Conservation (phyloP, 1,140 invertebrate species). For the Homarus americanus region DNA sequence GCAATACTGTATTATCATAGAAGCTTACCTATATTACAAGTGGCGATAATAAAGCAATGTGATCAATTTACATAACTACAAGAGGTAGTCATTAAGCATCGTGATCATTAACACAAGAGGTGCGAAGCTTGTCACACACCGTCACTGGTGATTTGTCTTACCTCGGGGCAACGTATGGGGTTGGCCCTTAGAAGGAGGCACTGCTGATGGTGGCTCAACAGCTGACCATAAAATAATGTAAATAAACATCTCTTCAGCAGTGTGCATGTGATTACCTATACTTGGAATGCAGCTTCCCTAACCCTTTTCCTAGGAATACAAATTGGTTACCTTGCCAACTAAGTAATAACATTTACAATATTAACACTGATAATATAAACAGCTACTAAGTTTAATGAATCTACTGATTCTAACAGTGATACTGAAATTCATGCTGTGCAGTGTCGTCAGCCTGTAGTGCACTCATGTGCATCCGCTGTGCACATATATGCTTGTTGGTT, state of each 20-base stretch:
- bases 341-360: slow-evolving; percentile 4
- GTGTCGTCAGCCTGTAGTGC: not conserved
- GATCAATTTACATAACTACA: not conserved
- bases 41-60: slow-evolving; percentile 11
- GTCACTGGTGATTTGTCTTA: slow-evolving; percentile 37
- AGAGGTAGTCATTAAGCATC: slow-evolving; percentile 36
- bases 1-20: not conserved
- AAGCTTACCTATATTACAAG: not conserved
- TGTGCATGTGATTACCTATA: slow-evolving; percentile 22
- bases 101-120: slow-evolving; percentile 34
- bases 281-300: slow-evolving; percentile 1
- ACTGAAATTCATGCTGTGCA: slow-evolving; percentile 46
- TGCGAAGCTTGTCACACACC: slow-evolving; percentile 47
- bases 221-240: slow-evolving; percentile 60
- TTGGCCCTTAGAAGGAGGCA: slow-evolving; percentile 50
- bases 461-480: slow-evolving; percentile 35
- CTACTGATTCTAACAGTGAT: slow-evolving; percentile 17
- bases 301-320: not conserved
- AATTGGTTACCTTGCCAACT: not conserved
- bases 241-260: slow-evolving; percentile 45
- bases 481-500: slow-evolving; percentile 4
- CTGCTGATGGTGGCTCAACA: slow-evolving; percentile 49
- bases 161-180: slow-evolving; percentile 68
- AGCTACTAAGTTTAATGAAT: not conserved
- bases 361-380: not conserved